Base-by-base conservation (phyloP, 2,888 invertebrate genomes). In the Ectemnius lituratus region DNA sequence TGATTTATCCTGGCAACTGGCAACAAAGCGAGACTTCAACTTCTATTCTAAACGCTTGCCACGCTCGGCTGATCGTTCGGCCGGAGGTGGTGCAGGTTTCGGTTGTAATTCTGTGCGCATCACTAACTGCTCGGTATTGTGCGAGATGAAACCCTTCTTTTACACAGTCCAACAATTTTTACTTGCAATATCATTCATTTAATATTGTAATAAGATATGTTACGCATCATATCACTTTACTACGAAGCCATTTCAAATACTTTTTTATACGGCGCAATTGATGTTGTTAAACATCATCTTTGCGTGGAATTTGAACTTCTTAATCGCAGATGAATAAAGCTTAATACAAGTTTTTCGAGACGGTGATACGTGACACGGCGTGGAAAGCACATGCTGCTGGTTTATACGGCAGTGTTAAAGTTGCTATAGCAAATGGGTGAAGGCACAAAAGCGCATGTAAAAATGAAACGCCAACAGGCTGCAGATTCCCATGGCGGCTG, bases 1-100 rank as follows among this genome's bases (percentile, higher is more conserved):
- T 63, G 70, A 76, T 81, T 78, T 80, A 80, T 80, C 72, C 73
- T 59, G 45, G 62, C 70, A 71, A 73, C 80, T 58, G 45, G 62
- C 70, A 71, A 73, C 80, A 81, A 77, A 70, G 46, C 59, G 61
- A 69, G n/a, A 69, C 8, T 45, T 45, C 20, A 45, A 46, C 62
- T 49, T 18, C 62, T 46, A 67, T 52, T 52, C 61, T 63, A 57
- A 52, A 61, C 47, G 66, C 56, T 47, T 49, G 64, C 61, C 67
- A 77, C 70, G 73, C 70, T 67, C 67, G 62, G 67, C 62, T 75
- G 70, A 67, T 67, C 67, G 57, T 23, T 69, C 64, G 76, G 65
- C 61, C 70, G 45, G 58, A 64, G 28, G 68, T 70, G 61, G 28
- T 61, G 61, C 62, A 37, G 60, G 20, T 67, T 62, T 72, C 70